A percentile compares a stretch with the other conserved stretches of the same genome.
Conservation (phyloP, 2,113 vertebrate genomes). For the Actinemys pallida region DNA sequence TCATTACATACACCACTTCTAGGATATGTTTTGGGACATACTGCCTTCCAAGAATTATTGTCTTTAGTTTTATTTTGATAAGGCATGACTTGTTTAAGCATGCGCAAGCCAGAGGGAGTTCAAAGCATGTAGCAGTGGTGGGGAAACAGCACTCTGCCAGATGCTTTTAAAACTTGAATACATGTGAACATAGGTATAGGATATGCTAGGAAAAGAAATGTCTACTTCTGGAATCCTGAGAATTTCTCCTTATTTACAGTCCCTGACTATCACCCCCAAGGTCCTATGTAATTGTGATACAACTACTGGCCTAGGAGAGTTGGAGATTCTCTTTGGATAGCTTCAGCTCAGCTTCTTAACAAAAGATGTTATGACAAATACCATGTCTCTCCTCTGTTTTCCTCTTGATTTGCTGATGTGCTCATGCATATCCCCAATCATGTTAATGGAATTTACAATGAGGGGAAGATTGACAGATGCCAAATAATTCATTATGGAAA, state of each 20-base stretch:
- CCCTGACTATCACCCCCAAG: neutral
- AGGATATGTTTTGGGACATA: neutral
- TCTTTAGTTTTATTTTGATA: neutral
- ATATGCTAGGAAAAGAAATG: neutral
- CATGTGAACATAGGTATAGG: neutral
- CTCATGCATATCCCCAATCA: neutral
- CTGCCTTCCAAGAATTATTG: neutral
- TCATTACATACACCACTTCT: neutral
- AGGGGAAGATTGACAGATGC: neutral
- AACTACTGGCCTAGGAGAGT: neutral
- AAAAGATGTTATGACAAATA: neutral
- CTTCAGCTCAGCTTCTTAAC: neutral
- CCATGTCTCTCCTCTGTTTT: neutral
- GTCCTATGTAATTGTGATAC: neutral
- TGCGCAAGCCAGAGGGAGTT: neutral
- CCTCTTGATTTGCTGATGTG: fast-evolving
- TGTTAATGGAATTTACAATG: neutral
- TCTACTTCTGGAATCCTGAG: neutral
- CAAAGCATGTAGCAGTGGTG: neutral
- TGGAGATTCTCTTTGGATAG: neutral
- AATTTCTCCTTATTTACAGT: neutral
- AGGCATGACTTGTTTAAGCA: neutral
- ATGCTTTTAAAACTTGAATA: neutral
- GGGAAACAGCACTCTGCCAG: neutral
- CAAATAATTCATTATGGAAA: neutral